Evolutionary conservation across 2,797 vertebrate species (phyloP), one percentile per base, ranked within the genome.

Genomic region (Myotis daubentonii): DNA sequence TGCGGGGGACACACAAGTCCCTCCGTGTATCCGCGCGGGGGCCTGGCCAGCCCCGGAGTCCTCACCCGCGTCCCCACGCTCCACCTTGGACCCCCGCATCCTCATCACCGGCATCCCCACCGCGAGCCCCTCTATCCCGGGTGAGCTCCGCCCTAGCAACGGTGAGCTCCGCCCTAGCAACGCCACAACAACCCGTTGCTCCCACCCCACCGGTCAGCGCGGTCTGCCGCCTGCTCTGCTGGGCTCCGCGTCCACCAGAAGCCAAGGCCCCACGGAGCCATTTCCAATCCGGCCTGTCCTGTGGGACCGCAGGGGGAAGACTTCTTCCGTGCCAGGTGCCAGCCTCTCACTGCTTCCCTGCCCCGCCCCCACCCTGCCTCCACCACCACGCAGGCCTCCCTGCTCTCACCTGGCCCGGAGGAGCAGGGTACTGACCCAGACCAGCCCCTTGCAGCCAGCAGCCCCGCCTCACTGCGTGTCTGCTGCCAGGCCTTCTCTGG

Each of bases 191-290:
- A 6, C 36, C 36, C 9, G 10, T 30, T 13, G 2, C 51, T 62
- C 23, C 13, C 17, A 17, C n/a, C 88, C 0, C 17, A 25, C 30
- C 74, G 0, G 22, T 16, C 6, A 8, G 8, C 0, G 0, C 0
- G 0, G 30, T 8, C 49, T 25, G 22, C 33, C 30, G 17, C 41
- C 57, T 17, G 70, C 57, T 38, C 23, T 10, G 0, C 57, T 1
- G 10, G 55, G 30, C 2, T 3, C 49, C 17, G 3, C 1, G 15
- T 22, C 66, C 12, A 0, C 20, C 1, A 0, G 68, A 38, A 80
- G 30, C 57, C 44, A 44, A 25, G 22, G 8, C 38, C 57, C 70
- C 23, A 0, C 6, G 2, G 74, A 89, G 36, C 20, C 33, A 0
- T 51, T 68, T n/a, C 3, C 1, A 28, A 30, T 23, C 55, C 11